Evolutionary conservation across 2,888 invertebrate species (phyloP).

Genomic region (Lepidochrysops patricia): DNA sequence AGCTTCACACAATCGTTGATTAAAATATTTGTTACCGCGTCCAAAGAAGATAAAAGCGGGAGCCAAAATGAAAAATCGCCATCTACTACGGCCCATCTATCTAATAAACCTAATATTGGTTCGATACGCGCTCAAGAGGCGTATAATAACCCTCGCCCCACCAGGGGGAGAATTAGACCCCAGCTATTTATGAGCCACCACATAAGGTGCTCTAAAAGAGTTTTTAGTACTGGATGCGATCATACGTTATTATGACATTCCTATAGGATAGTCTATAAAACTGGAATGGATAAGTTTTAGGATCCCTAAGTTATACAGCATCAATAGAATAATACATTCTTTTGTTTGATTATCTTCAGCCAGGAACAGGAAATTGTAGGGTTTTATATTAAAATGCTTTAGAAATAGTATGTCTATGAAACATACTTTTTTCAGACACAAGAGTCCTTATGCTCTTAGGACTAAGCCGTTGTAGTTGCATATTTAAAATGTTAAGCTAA

Average conservation of each 20-base stretch:
- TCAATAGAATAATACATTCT: no score
- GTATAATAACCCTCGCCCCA: constrained; percentile 57
- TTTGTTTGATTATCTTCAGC: no score
- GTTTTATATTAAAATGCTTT: no score
- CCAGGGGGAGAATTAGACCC: constrained; percentile 39
- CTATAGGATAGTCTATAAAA: constrained; percentile 4
- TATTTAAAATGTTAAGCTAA: neutral
- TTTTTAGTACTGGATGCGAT: constrained; percentile 16
- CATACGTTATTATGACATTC: constrained; percentile 15
- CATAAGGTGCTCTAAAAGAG: constrained; percentile 14
- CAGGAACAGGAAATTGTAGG: no score
- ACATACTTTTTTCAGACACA: neutral
- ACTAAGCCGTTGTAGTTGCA: neutral
- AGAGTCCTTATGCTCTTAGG: neutral
- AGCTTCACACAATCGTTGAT: constrained; percentile 11
- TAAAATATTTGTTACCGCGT: constrained; percentile 23
- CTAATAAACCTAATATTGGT: constrained; percentile 73
- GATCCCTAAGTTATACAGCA: no score
- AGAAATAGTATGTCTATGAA: neutral
- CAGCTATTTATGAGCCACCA: constrained; percentile 35
- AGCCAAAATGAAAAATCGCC: constrained; percentile 54
- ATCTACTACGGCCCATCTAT: constrained; percentile 58
- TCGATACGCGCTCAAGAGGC: constrained; percentile 68
- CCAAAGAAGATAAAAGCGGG: constrained; percentile 37
- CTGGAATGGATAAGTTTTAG: neutral